Base-by-base conservation (phyloP, 2,888 invertebrate species). In the Criorhina ranunculi region DNA sequence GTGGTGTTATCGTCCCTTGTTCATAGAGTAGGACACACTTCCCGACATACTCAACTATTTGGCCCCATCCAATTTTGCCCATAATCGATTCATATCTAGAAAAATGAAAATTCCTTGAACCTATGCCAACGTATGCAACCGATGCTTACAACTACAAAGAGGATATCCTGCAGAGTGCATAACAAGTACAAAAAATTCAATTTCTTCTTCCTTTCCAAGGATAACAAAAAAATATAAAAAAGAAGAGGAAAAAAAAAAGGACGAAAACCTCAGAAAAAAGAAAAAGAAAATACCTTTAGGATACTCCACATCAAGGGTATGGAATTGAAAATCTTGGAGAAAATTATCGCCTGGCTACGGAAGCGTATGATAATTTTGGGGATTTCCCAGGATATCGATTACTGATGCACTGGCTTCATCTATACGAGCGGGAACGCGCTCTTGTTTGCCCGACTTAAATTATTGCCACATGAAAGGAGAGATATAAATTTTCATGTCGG, bases 341-440 rank as follows among this genome's bases (percentile, higher is more conserved):
- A 80, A 85, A 85, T 80, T 80, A 80, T 85, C 75, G 70, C 75
- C 42, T 12, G 60, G 64, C 80, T 76, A 85, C 35, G 66, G 85
- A 80, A 80, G 75, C 80, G 80, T 80, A 85, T 85, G 80, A 85
- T 85, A 85, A 85, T 85, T 85, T 75, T 80, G 55, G 70, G 73
- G 60, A 85, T 85, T 85, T 85, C 85, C 85, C 85, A 80, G 66
- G 80, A 85, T 70, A 85, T 85, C 85, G 85, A 85, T 85, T 85
- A 85, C 64, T 11, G 40, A 51, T 66, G 64, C 72, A 70, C 42
- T 79, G 49, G 69, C 69, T 66, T 59, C 78, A 64, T 75, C 64
- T 44, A 15, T 46, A 33, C 37, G 37, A 49, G 40, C 55, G 31
- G 17, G 60, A 4, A 66, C 53, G 46, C 49, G 29, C 57, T 67